These are phyloP conservation scores for Plagodis pulveraria DNA, from an alignment of 2,888 invertebrate species.

Conservation along the genomic window DNA sequence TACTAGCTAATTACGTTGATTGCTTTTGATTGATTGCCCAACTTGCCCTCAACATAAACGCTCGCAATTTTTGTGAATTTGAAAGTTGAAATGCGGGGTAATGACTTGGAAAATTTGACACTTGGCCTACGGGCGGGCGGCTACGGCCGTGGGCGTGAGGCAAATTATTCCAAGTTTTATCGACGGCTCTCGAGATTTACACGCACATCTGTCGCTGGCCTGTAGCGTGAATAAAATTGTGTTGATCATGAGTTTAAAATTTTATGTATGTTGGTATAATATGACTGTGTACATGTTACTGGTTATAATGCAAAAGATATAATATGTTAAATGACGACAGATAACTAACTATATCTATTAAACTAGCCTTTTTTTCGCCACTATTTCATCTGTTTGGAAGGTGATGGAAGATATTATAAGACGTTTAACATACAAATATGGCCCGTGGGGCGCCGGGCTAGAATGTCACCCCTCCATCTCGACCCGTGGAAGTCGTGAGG, in stretches of 20 bases:
- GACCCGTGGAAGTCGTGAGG: too few relatives aligned
- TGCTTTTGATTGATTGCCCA: constrained; percentile 34
- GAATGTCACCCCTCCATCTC: too few relatives aligned
- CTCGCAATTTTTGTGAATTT: constrained; percentile 58
- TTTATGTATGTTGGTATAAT: neutral
- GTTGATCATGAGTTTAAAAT: constrained; percentile 6
- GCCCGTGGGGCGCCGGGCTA: too few relatives aligned
- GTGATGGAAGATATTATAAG: too few relatives aligned
- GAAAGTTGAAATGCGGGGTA: constrained; percentile 65
- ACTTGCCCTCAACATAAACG: constrained; percentile 41
- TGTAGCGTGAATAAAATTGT: constrained; percentile 20
- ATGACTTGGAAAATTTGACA: constrained; percentile 80
- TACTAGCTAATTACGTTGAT: constrained; percentile 35
- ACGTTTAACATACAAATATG: too few relatives aligned
- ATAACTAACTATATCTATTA: too few relatives aligned
- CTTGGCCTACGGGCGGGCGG: constrained; percentile 58
- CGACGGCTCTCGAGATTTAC: constrained; percentile 59
- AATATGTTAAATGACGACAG: too few relatives aligned
- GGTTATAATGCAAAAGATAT: too few relatives aligned
- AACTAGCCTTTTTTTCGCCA: too few relatives aligned
- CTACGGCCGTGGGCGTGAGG: constrained; percentile 46
- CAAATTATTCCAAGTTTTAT: constrained; percentile 73
- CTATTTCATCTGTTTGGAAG: too few relatives aligned
- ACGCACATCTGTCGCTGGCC: constrained; percentile 45
- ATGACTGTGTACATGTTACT: neutral